Evolutionary conservation across 2,113 vertebrate genomes (phyloP), one percentile per base, ranked within the genome.

Genomic region (Trinectes maculatus): DNA sequence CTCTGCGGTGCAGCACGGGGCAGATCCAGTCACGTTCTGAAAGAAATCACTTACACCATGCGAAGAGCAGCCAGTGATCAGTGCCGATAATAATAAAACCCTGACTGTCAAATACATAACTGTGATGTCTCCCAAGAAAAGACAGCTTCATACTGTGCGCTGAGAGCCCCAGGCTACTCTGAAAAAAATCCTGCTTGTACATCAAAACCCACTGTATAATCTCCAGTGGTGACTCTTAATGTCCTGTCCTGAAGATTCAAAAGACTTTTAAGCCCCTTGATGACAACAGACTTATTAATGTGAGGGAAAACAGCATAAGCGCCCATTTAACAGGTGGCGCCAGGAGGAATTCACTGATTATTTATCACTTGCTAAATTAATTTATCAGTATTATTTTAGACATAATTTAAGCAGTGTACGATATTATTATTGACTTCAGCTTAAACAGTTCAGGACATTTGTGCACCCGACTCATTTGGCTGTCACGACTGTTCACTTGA

Each of bases 41-140:
- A 84, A 64, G 24, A 9, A 56, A 72, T 65, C 33, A 19, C 8
- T 15, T 29, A 10, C 2, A 66, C 55, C n/a, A n/a, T n/a, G n/a
- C n/a, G n/a, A n/a, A n/a, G n/a, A n/a, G n/a, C n/a, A n/a, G n/a
- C n/a, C n/a, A n/a, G n/a, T n/a, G n/a, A n/a, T n/a, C n/a, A n/a
- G n/a, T n/a, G n/a, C n/a, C n/a, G n/a, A n/a, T n/a, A n/a, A n/a
- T n/a, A n/a, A n/a, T 15, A 16, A 39, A 46, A 60, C 44, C 43
- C 19, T 18, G 22, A 33, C 24, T 11, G 31, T 43, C 31, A n/a
- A n/a, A n/a, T n/a, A n/a, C n/a, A n/a, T n/a, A n/a, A n/a, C n/a
- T n/a, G n/a, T n/a, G n/a, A n/a, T n/a, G n/a, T n/a, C n/a, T n/a
- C n/a, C n/a, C n/a, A 49, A 58, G 1, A 19, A 3, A 6, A 3